Conservation (phyloP, 2,888 invertebrate species). For the Tortricodes alternella region DNA sequence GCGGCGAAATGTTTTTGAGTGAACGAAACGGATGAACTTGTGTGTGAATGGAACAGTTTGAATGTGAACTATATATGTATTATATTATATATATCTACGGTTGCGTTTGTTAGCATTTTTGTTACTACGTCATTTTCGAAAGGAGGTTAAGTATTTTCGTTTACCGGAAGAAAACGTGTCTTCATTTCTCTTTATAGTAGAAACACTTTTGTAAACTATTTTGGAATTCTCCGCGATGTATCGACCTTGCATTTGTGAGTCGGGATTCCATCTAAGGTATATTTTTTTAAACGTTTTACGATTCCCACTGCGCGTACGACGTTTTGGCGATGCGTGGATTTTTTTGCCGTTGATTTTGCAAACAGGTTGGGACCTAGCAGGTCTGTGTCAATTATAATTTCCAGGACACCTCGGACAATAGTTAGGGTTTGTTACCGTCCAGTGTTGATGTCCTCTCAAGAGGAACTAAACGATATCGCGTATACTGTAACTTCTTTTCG, state of each 20-base stretch:
- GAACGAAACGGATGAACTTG: conserved; percentile 5
- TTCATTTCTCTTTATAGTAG: conserved; percentile 35
- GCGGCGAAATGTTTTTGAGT: background rate
- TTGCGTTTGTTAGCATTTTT: conserved; percentile 71
- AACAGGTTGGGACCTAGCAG: conserved; percentile 17
- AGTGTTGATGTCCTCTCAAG: conserved; percentile 28
- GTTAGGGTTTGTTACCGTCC: conserved; percentile 39
- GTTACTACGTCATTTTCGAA: conserved; percentile 62
- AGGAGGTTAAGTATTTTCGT: conserved; percentile 59
- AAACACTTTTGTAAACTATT: conserved; percentile 38
- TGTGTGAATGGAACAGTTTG: conserved; percentile 10
- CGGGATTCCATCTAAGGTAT: conserved; percentile 51
- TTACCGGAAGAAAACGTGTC: conserved; percentile 51
- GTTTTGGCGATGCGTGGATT: conserved; percentile 22
- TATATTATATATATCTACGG: conserved; percentile 49
- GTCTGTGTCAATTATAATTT: conserved; percentile 32
- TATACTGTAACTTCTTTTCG: conserved; percentile 28
- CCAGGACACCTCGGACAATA: conserved; percentile 41
- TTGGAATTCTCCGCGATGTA: conserved; percentile 53
- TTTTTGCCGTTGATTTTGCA: conserved; percentile 18
- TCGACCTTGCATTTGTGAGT: conserved; percentile 49
- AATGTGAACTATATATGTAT: conserved; percentile 14
- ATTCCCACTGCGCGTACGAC: conserved; percentile 34
- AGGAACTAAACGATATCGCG: conserved; percentile 31
- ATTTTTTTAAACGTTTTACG: conserved; percentile 63